Conservation (phyloP, 2,113 vertebrate species). For the Hypanus sabinus region DNA sequence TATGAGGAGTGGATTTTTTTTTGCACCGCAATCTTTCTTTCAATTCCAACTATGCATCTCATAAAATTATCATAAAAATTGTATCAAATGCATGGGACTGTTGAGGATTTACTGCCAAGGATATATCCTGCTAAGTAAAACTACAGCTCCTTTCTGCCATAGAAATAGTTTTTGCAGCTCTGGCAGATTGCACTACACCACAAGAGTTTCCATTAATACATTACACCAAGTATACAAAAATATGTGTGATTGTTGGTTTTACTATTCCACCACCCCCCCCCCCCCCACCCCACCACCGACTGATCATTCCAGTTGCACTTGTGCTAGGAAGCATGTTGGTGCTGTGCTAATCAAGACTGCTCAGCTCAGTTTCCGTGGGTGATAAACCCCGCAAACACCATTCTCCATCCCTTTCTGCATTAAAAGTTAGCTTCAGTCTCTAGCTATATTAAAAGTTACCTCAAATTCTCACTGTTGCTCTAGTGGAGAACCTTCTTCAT, state of each 20-base stretch:
- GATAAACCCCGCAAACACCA: not conserved
- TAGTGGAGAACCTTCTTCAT: not conserved
- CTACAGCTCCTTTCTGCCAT: not conserved
- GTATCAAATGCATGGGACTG: not conserved
- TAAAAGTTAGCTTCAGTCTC: not conserved
- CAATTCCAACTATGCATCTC: constrained; percentile 19
- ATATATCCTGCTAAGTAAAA: not conserved
- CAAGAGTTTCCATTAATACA: not conserved
- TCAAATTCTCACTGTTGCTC: not conserved
- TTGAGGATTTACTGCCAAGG: constrained; percentile 13
- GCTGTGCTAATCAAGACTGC: not conserved
- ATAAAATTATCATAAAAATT: constrained; percentile 26
- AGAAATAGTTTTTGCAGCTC: not conserved
- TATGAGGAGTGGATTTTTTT: constrained; percentile 25
- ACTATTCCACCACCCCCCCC: not conserved
- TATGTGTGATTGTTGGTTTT: not conserved
- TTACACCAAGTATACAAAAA: not conserved
- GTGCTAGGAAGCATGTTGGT: not conserved
- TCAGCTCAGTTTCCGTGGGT: not conserved
- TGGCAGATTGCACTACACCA: not conserved
- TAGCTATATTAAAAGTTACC: not conserved
- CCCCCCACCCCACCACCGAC: too few relatives aligned
- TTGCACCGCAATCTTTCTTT: constrained; percentile 21
- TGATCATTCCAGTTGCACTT: not conserved
- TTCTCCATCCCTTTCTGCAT: not conserved